Base-by-base conservation (phyloP, 2,113 vertebrate genomes). In the Upupa epops region DNA sequence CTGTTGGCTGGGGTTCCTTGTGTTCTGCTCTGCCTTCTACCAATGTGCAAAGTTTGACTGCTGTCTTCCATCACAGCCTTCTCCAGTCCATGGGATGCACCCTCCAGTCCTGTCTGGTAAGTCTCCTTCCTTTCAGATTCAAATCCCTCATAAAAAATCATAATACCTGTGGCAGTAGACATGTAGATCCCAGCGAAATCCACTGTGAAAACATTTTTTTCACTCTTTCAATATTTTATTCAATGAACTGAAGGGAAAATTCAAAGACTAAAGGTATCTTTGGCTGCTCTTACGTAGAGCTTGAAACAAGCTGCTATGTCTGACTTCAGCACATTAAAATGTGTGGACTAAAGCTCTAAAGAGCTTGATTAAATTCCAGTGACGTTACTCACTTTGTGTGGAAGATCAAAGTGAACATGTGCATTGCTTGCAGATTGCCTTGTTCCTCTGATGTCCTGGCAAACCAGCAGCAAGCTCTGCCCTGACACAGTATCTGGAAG, bases 71-170 rank as follows among this genome's bases (percentile, higher is more conserved):
- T 51, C n/a, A 25, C 17, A 76, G 9, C 12, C 36, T 77, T 55
- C 8, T 76, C 11, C 21, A 5, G 45, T 7, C 32, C 0, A 0
- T 21, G 7, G 11, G 17, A 55, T 63, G 11, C 25, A 76, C 8
- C 40, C 14, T 83, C 22, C 24, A 18, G 37, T 19, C 32, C 34
- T 83, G 16, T 26, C 56, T 60, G 86, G 89, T 96, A 88, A 94
- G 91, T 48, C 19, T 73, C 13, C 15, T 88, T 69, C 28, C 8
- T 71, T 78, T 59, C 51, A 24, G 36, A 59, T 70, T 90, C 14
- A 75, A 78, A 45, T 68, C 20, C 2, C 49, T 75, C 60, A 74
- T 42, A 42, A 66, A 76, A 90, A 15, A 13, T 71, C 29, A 11
- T 13, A 31, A 48, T 48, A 31, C 6, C 21, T 51, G 1, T 48